Conservation (phyloP, 2,113 vertebrate genomes). For the Chelonoidis abingdonii region DNA sequence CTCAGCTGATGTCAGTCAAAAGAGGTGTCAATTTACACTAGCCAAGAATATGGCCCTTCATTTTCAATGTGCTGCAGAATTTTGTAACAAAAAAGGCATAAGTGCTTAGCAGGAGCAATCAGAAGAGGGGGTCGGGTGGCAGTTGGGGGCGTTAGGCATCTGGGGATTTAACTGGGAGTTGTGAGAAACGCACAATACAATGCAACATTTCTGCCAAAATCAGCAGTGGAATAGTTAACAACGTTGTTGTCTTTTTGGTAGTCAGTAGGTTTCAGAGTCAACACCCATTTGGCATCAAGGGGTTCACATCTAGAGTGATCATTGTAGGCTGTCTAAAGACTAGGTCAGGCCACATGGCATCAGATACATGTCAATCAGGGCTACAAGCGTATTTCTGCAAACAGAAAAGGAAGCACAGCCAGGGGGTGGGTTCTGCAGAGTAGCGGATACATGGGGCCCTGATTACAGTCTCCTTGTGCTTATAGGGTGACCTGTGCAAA, state of each 20-base stretch:
- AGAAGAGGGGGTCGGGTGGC: neutral
- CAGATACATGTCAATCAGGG: neutral
- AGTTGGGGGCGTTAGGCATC: fast-evolving
- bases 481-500: neutral
- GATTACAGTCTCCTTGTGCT: neutral
- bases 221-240: neutral
- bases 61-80: neutral
- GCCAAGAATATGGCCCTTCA: neutral
- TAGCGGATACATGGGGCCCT: neutral
- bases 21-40: neutral
- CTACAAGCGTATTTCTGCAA: neutral
- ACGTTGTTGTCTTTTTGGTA: neutral
- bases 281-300: neutral
- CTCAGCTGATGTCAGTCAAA: neutral
- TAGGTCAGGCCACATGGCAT: neutral
- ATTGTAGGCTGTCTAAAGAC: neutral
- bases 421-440: neutral
- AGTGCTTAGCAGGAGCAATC: neutral
- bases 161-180: neutral
- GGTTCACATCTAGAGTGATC: neutral
- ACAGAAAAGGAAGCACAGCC: neutral
- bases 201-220: neutral
- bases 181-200: neutral
- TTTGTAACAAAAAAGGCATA: neutral
- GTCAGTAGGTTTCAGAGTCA: neutral